Evolutionary conservation across 2,888 invertebrate species (phyloP), one percentile per base, ranked within the genome.

Genomic region (Meganola albula): DNA sequence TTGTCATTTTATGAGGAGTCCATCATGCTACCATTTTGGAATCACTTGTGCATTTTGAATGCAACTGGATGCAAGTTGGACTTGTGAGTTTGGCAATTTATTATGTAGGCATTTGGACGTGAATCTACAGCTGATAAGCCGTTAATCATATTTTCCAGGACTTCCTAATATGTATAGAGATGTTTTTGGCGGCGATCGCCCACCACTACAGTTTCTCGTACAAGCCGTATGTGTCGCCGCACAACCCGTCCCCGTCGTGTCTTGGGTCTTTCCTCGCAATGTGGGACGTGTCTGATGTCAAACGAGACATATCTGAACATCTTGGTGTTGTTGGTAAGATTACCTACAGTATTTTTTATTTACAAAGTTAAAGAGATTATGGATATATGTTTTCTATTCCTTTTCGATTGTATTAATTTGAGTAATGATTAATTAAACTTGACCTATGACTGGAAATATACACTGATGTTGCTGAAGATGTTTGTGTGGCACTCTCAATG

Each of bases 241-340:
- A 78, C 30, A 76, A 87, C 57, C 77, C 85, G 10, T 83, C 88
- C 40, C 77, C 75, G 0, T 83, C 86, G 0, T 93, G 94, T 71
- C 93, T 94, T 58, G 89, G 91, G 26, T 93, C 95, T 0, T 95
- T 97, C 74, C 77, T 93, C 43, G 94, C 96, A 10, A 97, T 98
- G 96, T 96, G 96, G 92, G 97, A 98, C 69, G 92, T 98, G n/a
- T 95, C 96, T 0, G 98, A 98, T 74, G 96, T 98, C 22, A 94
- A 94, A 49, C 90, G 93, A 41, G 98, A 98, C 69, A 93, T 98
- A 29, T 91, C 93, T 14, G 97, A 98, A 67, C 98, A 98, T 70
- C 89, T 98, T 34, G 94, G 95, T 9, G 96, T 96, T 37, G 95
- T 98, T 24, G 91, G 95, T 89, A 77, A 68, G 90, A 54, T 31